Conservation (phyloP, 2,797 vertebrate genomes). For the Channallabes apus region DNA sequence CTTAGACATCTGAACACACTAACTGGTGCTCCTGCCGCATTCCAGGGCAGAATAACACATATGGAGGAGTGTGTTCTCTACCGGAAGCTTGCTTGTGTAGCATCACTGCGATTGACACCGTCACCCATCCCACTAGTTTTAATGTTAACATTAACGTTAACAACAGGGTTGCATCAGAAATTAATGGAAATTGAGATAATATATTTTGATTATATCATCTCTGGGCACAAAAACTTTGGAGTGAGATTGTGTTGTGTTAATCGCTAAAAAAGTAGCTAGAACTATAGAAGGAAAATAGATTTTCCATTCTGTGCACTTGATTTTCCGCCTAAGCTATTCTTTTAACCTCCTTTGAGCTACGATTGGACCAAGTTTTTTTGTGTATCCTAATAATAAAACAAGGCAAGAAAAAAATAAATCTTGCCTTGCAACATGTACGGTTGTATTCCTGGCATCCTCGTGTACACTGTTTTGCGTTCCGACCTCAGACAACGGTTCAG, state of each 20-base stretch:
- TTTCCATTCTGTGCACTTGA: not conserved
- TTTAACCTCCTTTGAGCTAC: not conserved
- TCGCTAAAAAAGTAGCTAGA: not conserved
- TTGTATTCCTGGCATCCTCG: not conserved
- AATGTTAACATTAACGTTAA: too few species aligned
- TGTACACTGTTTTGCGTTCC: not conserved
- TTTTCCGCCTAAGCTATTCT: not conserved
- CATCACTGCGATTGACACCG: not conserved
- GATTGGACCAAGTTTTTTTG: too few species aligned
- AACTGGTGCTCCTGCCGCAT: not conserved
- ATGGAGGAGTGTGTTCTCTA: not conserved
- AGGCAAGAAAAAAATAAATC: not conserved
- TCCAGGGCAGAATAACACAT: not conserved
- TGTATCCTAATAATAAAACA: not conserved
- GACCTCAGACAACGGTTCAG: conserved; percentile 14
- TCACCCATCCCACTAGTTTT: too few species aligned
- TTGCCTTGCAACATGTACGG: not conserved
- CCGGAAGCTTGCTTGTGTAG: not conserved
- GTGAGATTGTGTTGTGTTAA: not conserved
- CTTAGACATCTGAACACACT: not conserved
- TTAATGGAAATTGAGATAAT: not conserved
- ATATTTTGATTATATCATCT: not conserved
- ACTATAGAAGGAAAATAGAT: not conserved
- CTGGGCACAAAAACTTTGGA: not conserved
- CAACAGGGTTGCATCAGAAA: not conserved